Percentiles rank a stretch among this genome's conserved stretches.
These are phyloP conservation scores for Embiotoca jacksoni DNA, from an alignment of 2,113 vertebrate genomes.

Conservation along the genomic window DNA sequence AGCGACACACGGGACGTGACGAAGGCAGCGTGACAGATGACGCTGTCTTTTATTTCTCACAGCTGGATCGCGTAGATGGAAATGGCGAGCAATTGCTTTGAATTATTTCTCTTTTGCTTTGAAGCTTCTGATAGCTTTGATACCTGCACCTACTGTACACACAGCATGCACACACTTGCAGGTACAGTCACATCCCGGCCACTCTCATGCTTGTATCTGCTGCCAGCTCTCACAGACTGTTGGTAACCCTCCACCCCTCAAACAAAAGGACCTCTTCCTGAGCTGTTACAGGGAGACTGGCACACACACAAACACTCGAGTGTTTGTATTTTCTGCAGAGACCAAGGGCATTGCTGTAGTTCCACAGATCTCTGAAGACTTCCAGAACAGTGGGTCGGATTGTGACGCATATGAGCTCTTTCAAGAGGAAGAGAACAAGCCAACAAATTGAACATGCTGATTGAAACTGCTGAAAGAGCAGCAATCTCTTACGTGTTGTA, in stretches of 20 bases:
- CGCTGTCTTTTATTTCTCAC: constrained; percentile 16
- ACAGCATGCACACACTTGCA: not conserved
- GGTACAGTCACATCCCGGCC: constrained; percentile 15
- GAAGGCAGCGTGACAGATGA: constrained; percentile 40
- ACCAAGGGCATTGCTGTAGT: constrained; percentile 26
- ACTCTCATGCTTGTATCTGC: constrained; percentile 35
- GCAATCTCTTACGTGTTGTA: constrained; percentile 8
- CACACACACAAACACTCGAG: constrained; percentile 9
- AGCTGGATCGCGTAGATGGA: constrained; percentile 13
- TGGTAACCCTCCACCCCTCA: constrained; percentile 58
- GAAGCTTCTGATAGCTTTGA: constrained; percentile 12
- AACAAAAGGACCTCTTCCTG: constrained; percentile 69
- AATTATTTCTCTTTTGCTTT: constrained; percentile 25
- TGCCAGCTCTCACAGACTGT: constrained; percentile 62
- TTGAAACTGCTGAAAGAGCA: constrained; percentile 15
- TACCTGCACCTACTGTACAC: not conserved
- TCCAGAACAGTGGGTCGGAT: constrained; percentile 16
- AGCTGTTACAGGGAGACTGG: not conserved
- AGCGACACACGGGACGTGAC: constrained; percentile 13
- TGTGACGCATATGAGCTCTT: constrained; percentile 13
- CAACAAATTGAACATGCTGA: constrained; percentile 3
- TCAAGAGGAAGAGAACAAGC: constrained; percentile 6
- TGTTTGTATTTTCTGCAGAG: constrained; percentile 35
- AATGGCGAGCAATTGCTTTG: constrained; percentile 27
- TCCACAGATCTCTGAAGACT: constrained; percentile 8